A percentile compares a stretch with the other conserved stretches of the same genome.
These are phyloP conservation scores for Rhinolophus ferrumequinum DNA, from an alignment of 2,113 vertebrate species.

Conservation along the genomic window DNA sequence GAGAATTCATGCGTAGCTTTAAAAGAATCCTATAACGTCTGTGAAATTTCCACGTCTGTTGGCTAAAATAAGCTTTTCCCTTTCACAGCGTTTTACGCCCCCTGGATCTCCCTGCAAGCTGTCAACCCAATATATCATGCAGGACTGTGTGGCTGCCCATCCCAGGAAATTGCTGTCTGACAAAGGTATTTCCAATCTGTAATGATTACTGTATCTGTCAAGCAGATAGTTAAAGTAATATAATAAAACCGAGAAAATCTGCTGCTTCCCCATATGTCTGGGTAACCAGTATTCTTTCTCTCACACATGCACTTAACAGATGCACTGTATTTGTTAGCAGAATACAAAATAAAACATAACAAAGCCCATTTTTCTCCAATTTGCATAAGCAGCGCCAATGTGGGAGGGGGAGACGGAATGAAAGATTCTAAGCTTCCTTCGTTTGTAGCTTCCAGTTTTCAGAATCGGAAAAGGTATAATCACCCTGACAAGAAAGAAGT, in stretches of 20 bases:
- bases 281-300: constrained; percentile 17
- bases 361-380: neutral
- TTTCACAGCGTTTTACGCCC: constrained; percentile 51
- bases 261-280: constrained; percentile 40
- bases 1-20: constrained; percentile 59
- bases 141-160: constrained; percentile 77
- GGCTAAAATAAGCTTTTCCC: constrained; percentile 68
- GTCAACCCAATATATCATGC: constrained; percentile 81
- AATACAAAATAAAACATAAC: constrained; percentile 66
- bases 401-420: neutral
- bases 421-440: neutral
- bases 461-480: constrained; percentile 62
- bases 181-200: constrained; percentile 74
- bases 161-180: constrained; percentile 80
- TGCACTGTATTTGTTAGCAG: constrained; percentile 34
- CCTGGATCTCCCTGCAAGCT: constrained; percentile 80
- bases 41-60: constrained; percentile 51
- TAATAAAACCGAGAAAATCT: constrained; percentile 37
- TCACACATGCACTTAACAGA: constrained; percentile 45
- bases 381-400: neutral
- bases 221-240: constrained; percentile 64
- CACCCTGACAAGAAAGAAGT: neutral
- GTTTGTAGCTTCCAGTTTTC: constrained; percentile 26
- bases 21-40: constrained; percentile 65
- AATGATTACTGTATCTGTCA: constrained; percentile 43